Percentiles rank a stretch among this genome's conserved stretches.
These are phyloP conservation scores for Chrysopa pallens DNA, from an alignment of 1,140 invertebrate genomes.

Conservation along the genomic window DNA sequence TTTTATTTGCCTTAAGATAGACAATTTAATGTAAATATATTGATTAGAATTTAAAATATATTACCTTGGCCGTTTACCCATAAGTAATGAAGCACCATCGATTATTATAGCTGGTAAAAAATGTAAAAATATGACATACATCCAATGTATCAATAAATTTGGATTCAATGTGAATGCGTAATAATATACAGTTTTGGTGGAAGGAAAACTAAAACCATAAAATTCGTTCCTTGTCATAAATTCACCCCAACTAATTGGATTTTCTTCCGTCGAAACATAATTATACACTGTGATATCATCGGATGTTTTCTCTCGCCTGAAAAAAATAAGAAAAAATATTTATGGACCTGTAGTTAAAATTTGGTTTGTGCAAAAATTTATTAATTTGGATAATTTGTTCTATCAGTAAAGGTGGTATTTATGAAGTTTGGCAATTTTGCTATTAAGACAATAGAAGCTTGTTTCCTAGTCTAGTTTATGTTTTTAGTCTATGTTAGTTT, in stretches of 20 bases:
- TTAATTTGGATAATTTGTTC: too few relatives aligned
- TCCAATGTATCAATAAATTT: constrained; percentile 15
- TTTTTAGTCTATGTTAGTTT: too few relatives aligned
- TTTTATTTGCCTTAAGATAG: too few relatives aligned
- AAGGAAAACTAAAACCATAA: constrained; percentile 29
- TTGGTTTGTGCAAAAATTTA: too few relatives aligned
- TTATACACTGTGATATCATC: constrained; percentile 43
- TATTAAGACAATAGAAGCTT: too few relatives aligned
- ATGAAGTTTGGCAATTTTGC: too few relatives aligned
- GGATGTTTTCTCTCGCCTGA: constrained; percentile 15
- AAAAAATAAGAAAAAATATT: too few relatives aligned
- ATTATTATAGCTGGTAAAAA: constrained; percentile 44
- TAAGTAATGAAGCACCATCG: constrained; percentile 36
- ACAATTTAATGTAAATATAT: background rate
- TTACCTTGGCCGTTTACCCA: constrained; percentile 44
- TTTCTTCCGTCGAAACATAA: constrained; percentile 45
- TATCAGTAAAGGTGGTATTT: too few relatives aligned
- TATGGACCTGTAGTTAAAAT: too few relatives aligned
- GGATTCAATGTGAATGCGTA: constrained; percentile 31
- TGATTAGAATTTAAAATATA: constrained; percentile 10
- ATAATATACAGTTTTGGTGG: constrained; percentile 35
- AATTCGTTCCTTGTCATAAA: constrained; percentile 30
- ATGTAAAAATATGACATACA: constrained; percentile 36
- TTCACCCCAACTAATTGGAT: constrained; percentile 42
- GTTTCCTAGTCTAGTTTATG: too few relatives aligned